Conservation (phyloP, 2,113 vertebrate genomes). For the Puntigrus tetrazona region DNA sequence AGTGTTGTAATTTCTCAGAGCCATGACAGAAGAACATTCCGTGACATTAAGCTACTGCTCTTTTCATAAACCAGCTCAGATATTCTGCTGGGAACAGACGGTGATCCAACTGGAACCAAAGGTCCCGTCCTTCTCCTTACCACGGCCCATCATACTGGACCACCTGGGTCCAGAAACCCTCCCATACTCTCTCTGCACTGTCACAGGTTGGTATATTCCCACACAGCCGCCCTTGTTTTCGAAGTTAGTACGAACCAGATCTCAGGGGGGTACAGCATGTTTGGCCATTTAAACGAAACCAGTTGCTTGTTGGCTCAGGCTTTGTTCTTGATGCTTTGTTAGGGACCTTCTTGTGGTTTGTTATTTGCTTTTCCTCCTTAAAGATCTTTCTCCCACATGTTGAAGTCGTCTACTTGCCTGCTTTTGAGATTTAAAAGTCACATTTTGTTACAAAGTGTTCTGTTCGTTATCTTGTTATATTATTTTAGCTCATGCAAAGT, state of each 20-base stretch:
- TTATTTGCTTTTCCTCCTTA: conserved; percentile 44
- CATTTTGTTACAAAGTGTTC: conserved; percentile 3
- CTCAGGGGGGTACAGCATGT: conserved; percentile 38
- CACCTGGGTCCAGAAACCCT: conserved; percentile 78
- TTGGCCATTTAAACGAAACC: conserved; percentile 54
- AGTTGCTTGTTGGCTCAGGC: conserved; percentile 46
- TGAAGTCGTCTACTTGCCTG: not conserved
- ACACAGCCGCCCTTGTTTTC: not conserved
- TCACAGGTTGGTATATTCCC: conserved; percentile 73
- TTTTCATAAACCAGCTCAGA: conserved; percentile 76
- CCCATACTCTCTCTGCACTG: conserved; percentile 82
- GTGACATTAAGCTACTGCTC: not conserved
- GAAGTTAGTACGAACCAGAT: conserved; percentile 20
- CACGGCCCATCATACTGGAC: conserved; percentile 83
- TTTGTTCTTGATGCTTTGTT: conserved; percentile 47
- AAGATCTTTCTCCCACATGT: not conserved
- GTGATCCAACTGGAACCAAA: conserved; percentile 77
- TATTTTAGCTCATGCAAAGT: conserved; percentile 22
- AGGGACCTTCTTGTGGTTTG: conserved; percentile 61
- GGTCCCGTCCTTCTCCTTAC: conserved; percentile 22
- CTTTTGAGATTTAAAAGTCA: conserved; percentile 17
- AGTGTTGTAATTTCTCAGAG: not conserved
- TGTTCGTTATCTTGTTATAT: conserved; percentile 1
- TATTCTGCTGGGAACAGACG: conserved; percentile 86
- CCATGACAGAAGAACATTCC: not conserved